phyloP scores from a whole-genome alignment of 2,888 invertebrate species.

The Orchesellides sinensis region DNA sequence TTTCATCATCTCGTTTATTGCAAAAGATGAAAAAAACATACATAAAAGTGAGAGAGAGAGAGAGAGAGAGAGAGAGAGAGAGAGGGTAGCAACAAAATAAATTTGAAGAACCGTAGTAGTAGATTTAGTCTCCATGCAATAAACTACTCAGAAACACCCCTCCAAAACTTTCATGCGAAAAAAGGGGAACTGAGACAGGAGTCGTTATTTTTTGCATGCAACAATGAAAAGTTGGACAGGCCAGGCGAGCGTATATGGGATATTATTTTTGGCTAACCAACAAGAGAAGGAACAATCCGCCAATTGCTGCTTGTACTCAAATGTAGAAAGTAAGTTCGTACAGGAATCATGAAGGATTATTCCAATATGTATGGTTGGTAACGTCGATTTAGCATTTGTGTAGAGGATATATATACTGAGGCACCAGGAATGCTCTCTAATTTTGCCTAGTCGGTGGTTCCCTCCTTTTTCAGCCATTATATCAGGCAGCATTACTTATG shows the following conservation, averaged over 20 bases:
- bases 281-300: slow-evolving; percentile 11
- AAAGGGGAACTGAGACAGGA: slow-evolving; percentile 36
- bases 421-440: slow-evolving; percentile 12
- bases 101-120: not conserved
- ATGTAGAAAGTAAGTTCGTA: too few relatives aligned
- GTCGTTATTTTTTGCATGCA: slow-evolving; percentile 53
- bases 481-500: not conserved
- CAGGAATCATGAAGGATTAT: too few relatives aligned
- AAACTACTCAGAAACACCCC: slow-evolving; percentile 57
- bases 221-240: not conserved
- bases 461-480: slow-evolving; percentile 38
- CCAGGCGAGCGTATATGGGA: not conserved
- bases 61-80: not conserved
- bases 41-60: too few relatives aligned
- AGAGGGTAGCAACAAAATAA: slow-evolving; percentile 1
- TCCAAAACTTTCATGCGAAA: slow-evolving; percentile 34
- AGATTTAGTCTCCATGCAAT: slow-evolving; percentile 45
- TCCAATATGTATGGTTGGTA: too few relatives aligned
- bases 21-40: not conserved
- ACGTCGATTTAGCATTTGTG: too few relatives aligned
- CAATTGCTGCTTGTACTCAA: too few relatives aligned
- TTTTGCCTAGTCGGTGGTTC: not conserved
- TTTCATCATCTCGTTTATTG: not conserved
- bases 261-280: slow-evolving; percentile 23
- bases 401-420: too few relatives aligned